Base-by-base conservation (phyloP, 2,113 vertebrate genomes). In the Mustelus asterias region DNA sequence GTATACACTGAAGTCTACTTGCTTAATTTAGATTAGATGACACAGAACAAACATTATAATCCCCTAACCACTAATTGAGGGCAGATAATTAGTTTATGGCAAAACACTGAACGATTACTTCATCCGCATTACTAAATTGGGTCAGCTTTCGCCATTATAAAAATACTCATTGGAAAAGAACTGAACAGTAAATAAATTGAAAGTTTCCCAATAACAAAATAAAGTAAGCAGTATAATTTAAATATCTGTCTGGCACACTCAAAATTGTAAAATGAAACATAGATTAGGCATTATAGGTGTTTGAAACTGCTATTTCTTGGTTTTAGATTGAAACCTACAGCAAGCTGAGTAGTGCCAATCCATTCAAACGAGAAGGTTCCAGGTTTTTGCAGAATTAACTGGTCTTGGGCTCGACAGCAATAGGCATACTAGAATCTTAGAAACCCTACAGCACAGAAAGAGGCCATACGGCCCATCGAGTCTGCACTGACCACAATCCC, bases 21-120 rank as follows among this genome's bases (percentile, higher is more conserved):
- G n/a, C n/a, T 18, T 63, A n/a, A 92, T 92, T 93, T 22, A 65
- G 86, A 89, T 58, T 58, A 13, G 63, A 65, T 67, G 33, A 93
- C 33, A 93, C 29, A 92, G 18, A 63, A 93, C 60, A 93, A 93
- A 65, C 16, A 93, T 93, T 93, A 18, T 65, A 65, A 93, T 67
- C 60, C 60, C 60, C 20, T 67, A n/a, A 37, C 60, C 16, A 65
- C 33, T 41, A 65, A 67, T 1, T 37, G 29, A 18, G 22, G 13
- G 29, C 29, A n/a, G 58, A n/a, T 92, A 92, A 20, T 63, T 22
- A 93, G 89, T 65, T 93, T 65, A 65, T 93, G 16, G 58, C 14
- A 93, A 63, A 63, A 65, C 33, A 93, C 60, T 65, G 60, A 93
- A 65, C 60, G 3, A 22, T 93, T 33, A 65, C 89, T 65, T 65